Evolutionary conservation across 2,797 vertebrate genomes (phyloP), one percentile per base, ranked within the genome.

Genomic region (Enteromius unitaeniatus): DNA sequence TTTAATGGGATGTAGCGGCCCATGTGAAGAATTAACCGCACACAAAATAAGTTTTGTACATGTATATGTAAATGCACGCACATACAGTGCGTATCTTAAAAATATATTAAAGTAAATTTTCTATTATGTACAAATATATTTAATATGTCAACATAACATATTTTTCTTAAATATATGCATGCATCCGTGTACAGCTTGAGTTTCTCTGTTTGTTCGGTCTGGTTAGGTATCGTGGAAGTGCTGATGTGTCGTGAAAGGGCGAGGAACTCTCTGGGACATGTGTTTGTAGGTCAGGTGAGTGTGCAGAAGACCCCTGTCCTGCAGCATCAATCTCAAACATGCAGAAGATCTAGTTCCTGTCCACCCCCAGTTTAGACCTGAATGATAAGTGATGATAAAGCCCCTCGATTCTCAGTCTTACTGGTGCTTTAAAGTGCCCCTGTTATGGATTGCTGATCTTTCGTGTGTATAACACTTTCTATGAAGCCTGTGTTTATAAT

Each of bases 251-350:
- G 96, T 87, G 94, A 95, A 37, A 94, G 88, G 28, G 96, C 95
- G 0, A 93, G 94, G 82, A 99, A 99, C 86, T 95, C 97, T 83
- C 91, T 99, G 88, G 98, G 98, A 42, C 95, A 93, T 3, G 87
- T 96, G 87, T 97, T 99, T 88, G 95, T 99, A 84, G 94, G 92
- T 58, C 96, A 99, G 96, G 98, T 99, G 88, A 94, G 94, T 47
- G 68, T 45, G 6, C 75, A 74, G 34, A 6, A 67, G 26, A 9
- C 49, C 47, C n/a, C 55, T 31, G 53, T 70, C 47, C 23, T 26
- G 34, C 64, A 65, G 40, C 42, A 78, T 73, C 64, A 42, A n/a
- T 53, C 42, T 78, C 23, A 51, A 19, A 31, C 26, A 1, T 62
- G 15, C 69, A 62, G 34, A 15, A 64, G 47, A 65, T 53, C 65